Evolutionary conservation across 2,888 invertebrate species (phyloP).

Genomic region (Oligia strigilis): DNA sequence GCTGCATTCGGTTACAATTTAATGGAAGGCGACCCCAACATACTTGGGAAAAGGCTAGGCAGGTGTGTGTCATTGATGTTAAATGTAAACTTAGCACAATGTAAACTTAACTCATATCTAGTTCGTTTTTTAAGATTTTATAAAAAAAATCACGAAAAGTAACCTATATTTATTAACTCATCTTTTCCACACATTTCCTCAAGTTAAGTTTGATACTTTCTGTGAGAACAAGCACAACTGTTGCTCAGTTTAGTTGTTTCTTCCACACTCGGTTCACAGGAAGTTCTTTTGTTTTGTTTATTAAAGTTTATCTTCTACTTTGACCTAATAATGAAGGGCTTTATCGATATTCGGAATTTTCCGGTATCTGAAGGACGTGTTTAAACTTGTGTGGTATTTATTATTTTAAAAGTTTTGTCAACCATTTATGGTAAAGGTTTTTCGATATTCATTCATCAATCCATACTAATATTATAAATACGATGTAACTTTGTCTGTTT

Average conservation of each 20-base stretch:
- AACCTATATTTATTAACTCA: background rate
- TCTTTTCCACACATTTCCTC: conserved; percentile 9
- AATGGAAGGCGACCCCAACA: too few relatives aligned
- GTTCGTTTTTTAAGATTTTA: too few relatives aligned
- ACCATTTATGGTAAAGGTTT: background rate
- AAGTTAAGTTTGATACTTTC: conserved; percentile 36
- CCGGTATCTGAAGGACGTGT: background rate
- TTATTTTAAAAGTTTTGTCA: background rate
- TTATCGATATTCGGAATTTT: background rate
- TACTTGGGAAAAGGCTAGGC: too few relatives aligned
- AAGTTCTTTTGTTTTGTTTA: conserved; percentile 40
- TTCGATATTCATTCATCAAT: background rate
- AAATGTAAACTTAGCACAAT: too few relatives aligned
- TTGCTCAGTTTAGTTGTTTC: conserved; percentile 31
- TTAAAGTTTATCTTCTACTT: conserved; percentile 28
- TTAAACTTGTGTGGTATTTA: background rate
- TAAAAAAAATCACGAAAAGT: too few relatives aligned
- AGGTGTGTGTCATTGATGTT: too few relatives aligned
- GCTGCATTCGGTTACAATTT: too few relatives aligned
- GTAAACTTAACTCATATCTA: too few relatives aligned
- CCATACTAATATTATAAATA: background rate
- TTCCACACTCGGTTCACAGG: conserved; percentile 8
- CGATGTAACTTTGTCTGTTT: background rate
- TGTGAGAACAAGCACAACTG: conserved; percentile 49
- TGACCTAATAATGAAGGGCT: conserved; percentile 12